Evolutionary conservation across 2,797 vertebrate species (phyloP).

Genomic region (Serranus cabrilla): DNA sequence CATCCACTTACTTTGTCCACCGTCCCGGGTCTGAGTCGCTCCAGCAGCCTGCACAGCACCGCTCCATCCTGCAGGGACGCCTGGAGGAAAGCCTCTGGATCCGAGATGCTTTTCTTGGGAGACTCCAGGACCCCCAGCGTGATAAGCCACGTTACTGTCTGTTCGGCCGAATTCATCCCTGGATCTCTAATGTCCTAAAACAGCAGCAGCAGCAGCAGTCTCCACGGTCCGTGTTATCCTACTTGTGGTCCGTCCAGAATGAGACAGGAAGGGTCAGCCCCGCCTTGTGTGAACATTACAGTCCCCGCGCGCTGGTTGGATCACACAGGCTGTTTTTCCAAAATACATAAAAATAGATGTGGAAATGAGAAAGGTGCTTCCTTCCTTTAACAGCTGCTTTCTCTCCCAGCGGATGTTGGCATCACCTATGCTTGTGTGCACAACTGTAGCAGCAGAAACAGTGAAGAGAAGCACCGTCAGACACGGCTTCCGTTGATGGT

Average conservation of each 20-base stretch:
- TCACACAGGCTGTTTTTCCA: background rate
- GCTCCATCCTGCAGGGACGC: slow-evolving; percentile 92
- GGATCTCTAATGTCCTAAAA: slow-evolving; percentile 5
- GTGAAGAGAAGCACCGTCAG: background rate
- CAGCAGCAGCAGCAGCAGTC: slow-evolving; percentile 22
- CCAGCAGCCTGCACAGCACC: slow-evolving; percentile 93
- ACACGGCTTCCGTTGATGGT: background rate
- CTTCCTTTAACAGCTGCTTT: slow-evolving; percentile 25
- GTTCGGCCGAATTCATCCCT: slow-evolving; percentile 93
- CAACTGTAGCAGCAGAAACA: slow-evolving; percentile 44
- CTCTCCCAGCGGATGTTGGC: slow-evolving; percentile 50
- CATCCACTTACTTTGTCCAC: slow-evolving; percentile 90
- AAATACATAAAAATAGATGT: background rate
- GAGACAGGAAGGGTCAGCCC: slow-evolving; percentile 24
- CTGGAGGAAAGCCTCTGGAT: slow-evolving; percentile 93
- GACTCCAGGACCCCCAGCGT: slow-evolving; percentile 95
- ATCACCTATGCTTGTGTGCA: slow-evolving; percentile 48
- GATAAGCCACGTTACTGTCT: slow-evolving; percentile 98
- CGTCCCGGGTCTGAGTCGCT: slow-evolving; percentile 92
- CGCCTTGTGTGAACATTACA: slow-evolving; percentile 26
- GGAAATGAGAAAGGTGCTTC: slow-evolving; percentile 28
- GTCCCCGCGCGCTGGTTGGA: background rate
- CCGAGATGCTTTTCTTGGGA: slow-evolving; percentile 95
- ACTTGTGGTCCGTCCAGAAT: slow-evolving; percentile 22
- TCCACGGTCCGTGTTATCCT: slow-evolving; percentile 1